Evolutionary conservation across 2,797 vertebrate genomes (phyloP).

Genomic region (Lepilemur septentrionalis): DNA sequence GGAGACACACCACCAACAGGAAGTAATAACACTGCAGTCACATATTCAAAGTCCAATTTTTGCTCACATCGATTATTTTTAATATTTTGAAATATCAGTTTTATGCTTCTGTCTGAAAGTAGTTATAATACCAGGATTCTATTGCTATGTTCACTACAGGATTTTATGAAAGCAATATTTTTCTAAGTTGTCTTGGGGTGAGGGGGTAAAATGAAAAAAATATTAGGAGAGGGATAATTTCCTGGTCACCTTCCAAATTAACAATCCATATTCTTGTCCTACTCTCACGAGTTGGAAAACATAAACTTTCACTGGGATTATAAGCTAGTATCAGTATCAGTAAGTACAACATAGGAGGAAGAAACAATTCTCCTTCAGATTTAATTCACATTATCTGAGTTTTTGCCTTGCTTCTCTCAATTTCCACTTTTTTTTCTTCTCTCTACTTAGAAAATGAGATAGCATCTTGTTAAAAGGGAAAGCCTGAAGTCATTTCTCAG

Average conservation of each 20-base stretch:
- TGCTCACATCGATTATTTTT: constrained; percentile 82
- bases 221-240: constrained; percentile 53
- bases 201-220: constrained; percentile 49
- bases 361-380: constrained; percentile 23
- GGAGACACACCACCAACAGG: constrained; percentile 80
- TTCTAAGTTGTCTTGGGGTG: constrained; percentile 44
- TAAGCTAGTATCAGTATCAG: background rate
- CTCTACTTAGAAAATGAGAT: constrained; percentile 59
- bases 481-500: background rate
- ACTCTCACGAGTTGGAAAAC: background rate
- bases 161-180: constrained; percentile 69
- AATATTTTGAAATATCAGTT: constrained; percentile 81
- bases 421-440: constrained; percentile 26
- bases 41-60: constrained; percentile 82
- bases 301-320: background rate
- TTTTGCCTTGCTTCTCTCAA: constrained; percentile 48
- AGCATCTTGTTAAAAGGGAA: constrained; percentile 30
- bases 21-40: constrained; percentile 81
- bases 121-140: constrained; percentile 77
- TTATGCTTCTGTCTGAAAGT: constrained; percentile 81
- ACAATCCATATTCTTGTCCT: constrained; percentile 57
- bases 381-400: background rate
- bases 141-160: constrained; percentile 66
- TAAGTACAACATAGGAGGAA: background rate
- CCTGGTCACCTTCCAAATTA: constrained; percentile 65